Conservation (phyloP, 2,113 vertebrate genomes). For the Ailurus styani region DNA sequence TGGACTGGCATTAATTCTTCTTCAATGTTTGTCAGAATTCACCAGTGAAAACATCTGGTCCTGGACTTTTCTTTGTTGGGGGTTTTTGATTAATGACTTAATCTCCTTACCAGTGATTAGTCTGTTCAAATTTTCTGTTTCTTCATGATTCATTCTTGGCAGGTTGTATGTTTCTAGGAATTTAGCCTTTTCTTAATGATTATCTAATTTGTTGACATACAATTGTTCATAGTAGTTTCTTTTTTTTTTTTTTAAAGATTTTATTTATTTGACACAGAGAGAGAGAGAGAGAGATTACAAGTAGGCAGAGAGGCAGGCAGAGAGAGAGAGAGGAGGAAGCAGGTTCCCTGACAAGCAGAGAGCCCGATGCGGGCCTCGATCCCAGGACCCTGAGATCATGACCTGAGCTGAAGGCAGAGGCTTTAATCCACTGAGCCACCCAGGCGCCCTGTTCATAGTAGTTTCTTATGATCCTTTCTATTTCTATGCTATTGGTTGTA, state of each 20-base stretch:
- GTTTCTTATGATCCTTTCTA: background rate
- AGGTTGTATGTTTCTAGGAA: background rate
- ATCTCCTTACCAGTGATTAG: background rate
- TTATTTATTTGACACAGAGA: too few relatives aligned
- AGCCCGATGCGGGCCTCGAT: too few relatives aligned
- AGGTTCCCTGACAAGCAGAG: too few relatives aligned
- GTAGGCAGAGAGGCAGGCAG: too few relatives aligned
- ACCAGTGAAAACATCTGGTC: background rate
- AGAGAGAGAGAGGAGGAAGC: too few relatives aligned
- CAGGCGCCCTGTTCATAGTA: background rate
- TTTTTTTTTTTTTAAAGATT: too few relatives aligned
- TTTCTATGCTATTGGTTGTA: background rate
- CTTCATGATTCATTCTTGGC: background rate
- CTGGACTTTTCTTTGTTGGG: background rate
- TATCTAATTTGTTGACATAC: background rate
- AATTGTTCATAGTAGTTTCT: background rate
- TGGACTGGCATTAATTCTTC: background rate
- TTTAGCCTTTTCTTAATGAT: background rate
- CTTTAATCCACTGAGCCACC: too few relatives aligned
- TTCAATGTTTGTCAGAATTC: background rate
- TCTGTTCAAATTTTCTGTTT: background rate
- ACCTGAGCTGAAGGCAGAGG: too few relatives aligned
- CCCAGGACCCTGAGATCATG: too few relatives aligned
- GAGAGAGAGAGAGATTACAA: too few relatives aligned
- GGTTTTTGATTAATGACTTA: background rate